phyloP scores from a whole-genome alignment of 2,888 invertebrate genomes.

The Athripsodes cinereus region DNA sequence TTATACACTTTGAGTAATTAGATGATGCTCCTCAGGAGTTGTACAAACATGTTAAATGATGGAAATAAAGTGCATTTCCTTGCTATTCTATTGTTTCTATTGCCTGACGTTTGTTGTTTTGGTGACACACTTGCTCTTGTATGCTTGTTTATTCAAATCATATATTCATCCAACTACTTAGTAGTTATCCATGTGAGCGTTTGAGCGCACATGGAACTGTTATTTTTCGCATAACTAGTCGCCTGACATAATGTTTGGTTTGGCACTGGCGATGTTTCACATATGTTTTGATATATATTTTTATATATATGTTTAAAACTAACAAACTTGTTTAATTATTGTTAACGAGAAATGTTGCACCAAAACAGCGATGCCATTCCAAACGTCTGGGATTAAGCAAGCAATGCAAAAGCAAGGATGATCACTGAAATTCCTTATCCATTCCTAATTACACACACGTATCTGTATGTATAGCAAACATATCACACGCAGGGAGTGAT shows the following conservation, averaged over 20 bases:
- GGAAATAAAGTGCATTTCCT: constrained; percentile 32
- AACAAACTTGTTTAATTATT: not conserved
- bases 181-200: not conserved
- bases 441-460: not conserved
- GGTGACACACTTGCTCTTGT: constrained; percentile 48
- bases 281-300: constrained; percentile 6
- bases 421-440: constrained; percentile 25
- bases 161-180: not conserved
- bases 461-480: too few relatives aligned
- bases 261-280: constrained; percentile 28
- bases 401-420: constrained; percentile 32
- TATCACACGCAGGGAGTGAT: too few relatives aligned
- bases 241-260: constrained; percentile 26
- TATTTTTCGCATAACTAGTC: constrained; percentile 24
- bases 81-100: constrained; percentile 40
- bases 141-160: constrained; percentile 37
- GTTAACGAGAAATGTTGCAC: constrained; percentile 42
- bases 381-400: constrained; percentile 65
- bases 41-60: constrained; percentile 22
- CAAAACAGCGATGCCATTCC: constrained; percentile 66
- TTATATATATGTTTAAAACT: not conserved
- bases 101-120: constrained; percentile 51
- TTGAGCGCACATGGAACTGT: not conserved
- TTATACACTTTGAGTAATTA: too few relatives aligned
- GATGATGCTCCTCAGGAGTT: too few relatives aligned